phyloP scores from a whole-genome alignment of 2,888 invertebrate species.

The Leptinotarsa haldemani region DNA sequence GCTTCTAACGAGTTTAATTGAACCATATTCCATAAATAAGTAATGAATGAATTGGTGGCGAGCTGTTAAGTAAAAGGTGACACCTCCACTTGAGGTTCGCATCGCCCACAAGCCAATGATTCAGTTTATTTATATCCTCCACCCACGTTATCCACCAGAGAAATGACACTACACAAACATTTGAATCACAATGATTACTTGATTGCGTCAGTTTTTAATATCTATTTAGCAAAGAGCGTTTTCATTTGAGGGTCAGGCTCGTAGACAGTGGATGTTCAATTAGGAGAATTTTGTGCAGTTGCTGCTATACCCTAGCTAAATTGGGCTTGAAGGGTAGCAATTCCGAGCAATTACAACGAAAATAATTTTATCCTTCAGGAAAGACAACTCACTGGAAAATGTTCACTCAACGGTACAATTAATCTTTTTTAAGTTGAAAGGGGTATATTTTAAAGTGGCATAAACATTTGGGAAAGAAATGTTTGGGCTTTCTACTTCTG shows the following conservation, averaged over 20 bases:
- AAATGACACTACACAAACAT: slow-evolving; percentile 13
- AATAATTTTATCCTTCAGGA: not conserved
- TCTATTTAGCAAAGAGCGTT: slow-evolving; percentile 12
- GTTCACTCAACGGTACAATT: too few species aligned
- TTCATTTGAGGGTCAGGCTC: not conserved
- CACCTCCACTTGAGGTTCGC: slow-evolving; percentile 57
- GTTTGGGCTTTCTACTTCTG: too few species aligned
- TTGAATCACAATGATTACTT: slow-evolving; percentile 17
- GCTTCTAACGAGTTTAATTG: slow-evolving; percentile 8
- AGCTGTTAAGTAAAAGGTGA: slow-evolving; percentile 37
- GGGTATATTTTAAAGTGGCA: too few species aligned
- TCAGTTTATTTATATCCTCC: slow-evolving; percentile 60
- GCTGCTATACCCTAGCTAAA: not conserved
- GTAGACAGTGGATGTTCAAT: not conserved
- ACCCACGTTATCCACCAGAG: slow-evolving; percentile 45
- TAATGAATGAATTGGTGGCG: slow-evolving; percentile 22
- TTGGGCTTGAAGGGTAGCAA: not conserved
- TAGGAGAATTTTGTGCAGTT: not conserved
- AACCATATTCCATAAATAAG: slow-evolving; percentile 14
- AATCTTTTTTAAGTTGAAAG: too few species aligned
- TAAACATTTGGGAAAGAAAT: too few species aligned
- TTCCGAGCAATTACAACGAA: not conserved
- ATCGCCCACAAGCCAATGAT: slow-evolving; percentile 54
- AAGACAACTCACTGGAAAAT: too few species aligned
- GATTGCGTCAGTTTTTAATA: slow-evolving; percentile 14